Percentiles rank a stretch among this genome's conserved stretches.
phyloP scores from a whole-genome alignment of 2,797 vertebrate genomes.

The Amblyraja radiata region DNA sequence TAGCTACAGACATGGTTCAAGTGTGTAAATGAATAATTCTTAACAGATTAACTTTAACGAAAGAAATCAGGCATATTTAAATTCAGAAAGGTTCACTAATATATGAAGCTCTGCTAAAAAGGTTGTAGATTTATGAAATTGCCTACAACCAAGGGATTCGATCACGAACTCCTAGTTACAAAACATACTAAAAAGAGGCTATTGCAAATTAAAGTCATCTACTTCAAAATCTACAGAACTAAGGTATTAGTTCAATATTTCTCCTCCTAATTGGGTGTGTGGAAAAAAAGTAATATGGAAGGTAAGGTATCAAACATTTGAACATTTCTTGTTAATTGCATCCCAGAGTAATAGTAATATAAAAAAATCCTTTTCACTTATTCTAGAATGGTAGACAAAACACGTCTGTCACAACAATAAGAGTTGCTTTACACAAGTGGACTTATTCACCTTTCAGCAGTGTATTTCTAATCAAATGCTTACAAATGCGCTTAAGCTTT shows the following conservation, averaged over 20 bases:
- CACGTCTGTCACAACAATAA: slow-evolving; percentile 55
- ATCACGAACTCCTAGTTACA: slow-evolving; percentile 44
- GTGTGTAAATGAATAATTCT: not conserved
- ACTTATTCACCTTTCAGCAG: slow-evolving; percentile 57
- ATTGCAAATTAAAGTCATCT: slow-evolving; percentile 52
- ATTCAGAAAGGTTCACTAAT: slow-evolving; percentile 5
- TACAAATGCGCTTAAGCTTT: slow-evolving; percentile 52
- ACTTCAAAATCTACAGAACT: slow-evolving; percentile 48
- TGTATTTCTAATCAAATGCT: slow-evolving; percentile 41
- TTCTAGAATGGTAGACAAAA: slow-evolving; percentile 75
- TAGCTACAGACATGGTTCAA: not conserved
- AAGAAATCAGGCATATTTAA: slow-evolving; percentile 32
- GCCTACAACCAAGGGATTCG: not conserved
- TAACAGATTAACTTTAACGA: not conserved
- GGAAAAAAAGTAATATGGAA: slow-evolving; percentile 42
- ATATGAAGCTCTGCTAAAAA: not conserved
- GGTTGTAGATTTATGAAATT: not conserved
- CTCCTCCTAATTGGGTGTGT: slow-evolving; percentile 41
- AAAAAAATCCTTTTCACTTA: slow-evolving; percentile 61
- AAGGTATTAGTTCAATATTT: slow-evolving; percentile 46
- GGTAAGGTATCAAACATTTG: slow-evolving; percentile 61
- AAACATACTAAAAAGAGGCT: slow-evolving; percentile 45
- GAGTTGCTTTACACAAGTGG: slow-evolving; percentile 68
- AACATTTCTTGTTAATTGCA: slow-evolving; percentile 67
- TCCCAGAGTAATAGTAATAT: slow-evolving; percentile 63